These are phyloP conservation scores for Pseudorasbora parva DNA, from an alignment of 2,113 vertebrate genomes.

Conservation along the genomic window DNA sequence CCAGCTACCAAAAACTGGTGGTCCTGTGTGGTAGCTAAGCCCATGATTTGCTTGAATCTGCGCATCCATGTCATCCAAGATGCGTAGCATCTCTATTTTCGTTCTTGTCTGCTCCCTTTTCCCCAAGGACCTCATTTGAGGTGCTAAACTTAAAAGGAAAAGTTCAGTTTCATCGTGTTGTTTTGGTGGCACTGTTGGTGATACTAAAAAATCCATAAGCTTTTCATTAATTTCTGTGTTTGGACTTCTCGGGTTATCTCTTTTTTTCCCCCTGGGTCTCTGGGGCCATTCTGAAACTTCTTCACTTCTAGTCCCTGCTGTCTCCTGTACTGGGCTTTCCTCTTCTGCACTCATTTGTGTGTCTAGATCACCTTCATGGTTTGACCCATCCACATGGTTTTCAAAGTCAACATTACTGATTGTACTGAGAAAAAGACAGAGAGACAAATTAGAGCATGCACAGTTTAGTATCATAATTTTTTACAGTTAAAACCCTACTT, in stretches of 20 bases:
- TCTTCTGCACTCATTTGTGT: not conserved
- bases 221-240: conserved; percentile 9
- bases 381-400: too few relatives aligned
- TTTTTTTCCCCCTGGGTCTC: not conserved
- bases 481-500: too few relatives aligned
- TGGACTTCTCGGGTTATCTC: not conserved
- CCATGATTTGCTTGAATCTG: not conserved
- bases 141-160: conserved; percentile 14
- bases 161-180: not conserved
- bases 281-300: not conserved
- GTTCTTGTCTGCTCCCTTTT: not conserved
- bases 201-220: not conserved
- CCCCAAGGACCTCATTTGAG: conserved; percentile 7
- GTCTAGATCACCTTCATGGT: too few relatives aligned
- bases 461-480: too few relatives aligned
- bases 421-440: too few relatives aligned
- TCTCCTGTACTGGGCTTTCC: not conserved
- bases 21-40: not conserved
- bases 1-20: too few relatives aligned
- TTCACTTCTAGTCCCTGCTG: not conserved
- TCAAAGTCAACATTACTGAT: too few relatives aligned
- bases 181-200: not conserved
- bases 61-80: not conserved
- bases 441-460: too few relatives aligned
- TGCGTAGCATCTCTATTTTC: not conserved